phyloP scores from a whole-genome alignment of 1,140 invertebrate genomes.

The Teleogryllus occipitalis region DNA sequence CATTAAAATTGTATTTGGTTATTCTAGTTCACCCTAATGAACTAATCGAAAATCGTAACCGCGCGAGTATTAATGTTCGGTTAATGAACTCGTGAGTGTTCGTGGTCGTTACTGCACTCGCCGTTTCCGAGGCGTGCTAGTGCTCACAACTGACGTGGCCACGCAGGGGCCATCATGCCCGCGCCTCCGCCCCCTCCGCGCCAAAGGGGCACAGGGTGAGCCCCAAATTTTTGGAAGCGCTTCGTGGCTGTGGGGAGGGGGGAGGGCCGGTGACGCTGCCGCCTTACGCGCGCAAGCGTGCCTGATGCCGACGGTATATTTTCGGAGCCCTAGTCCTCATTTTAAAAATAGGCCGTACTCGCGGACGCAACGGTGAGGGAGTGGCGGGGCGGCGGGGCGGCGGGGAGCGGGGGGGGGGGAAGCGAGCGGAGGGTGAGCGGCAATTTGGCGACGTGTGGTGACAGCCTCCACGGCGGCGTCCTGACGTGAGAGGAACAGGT shows the following conservation, averaged over 20 bases:
- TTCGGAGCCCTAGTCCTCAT: slow-evolving; percentile 8
- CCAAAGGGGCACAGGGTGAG: not conserved
- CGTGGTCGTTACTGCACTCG: no score
- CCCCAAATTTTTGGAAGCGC: not conserved
- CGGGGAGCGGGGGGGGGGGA: not conserved
- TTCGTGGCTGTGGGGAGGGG: not conserved
- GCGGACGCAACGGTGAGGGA: slow-evolving; percentile 9
- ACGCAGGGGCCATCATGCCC: not conserved
- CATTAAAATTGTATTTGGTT: no score
- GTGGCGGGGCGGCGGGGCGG: not conserved
- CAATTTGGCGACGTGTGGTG: slow-evolving; percentile 20
- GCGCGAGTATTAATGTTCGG: no score
- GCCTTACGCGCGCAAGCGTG: not conserved
- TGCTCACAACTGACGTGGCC: not conserved
- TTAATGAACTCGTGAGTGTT: no score
- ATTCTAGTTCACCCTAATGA: no score
- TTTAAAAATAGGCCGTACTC: slow-evolving; percentile 15
- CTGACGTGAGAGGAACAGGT: slow-evolving; percentile 17
- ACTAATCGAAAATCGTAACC: no score
- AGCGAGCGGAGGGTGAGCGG: not conserved
- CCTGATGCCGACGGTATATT: not conserved
- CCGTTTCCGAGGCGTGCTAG: no score
- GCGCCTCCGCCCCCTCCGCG: no score
- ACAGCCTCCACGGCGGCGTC: slow-evolving; percentile 9
- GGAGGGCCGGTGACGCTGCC: no score